Evolutionary conservation across 2,113 vertebrate species (phyloP), one percentile per base, ranked within the genome.

Genomic region (Alligator sinensis): DNA sequence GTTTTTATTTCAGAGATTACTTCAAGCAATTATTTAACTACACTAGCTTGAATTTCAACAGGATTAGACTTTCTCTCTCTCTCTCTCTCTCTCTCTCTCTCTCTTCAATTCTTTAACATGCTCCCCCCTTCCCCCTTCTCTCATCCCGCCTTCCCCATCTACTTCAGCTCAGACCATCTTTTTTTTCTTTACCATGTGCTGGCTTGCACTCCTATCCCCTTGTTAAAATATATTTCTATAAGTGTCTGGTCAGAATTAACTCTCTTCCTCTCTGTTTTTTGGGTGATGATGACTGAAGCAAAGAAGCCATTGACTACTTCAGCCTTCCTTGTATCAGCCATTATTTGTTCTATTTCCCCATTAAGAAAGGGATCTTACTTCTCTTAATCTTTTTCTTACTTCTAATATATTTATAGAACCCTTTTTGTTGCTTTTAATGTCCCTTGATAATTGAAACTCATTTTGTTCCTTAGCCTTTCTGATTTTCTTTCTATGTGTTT

Each of bases 61-160:
- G 27, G 78, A 28, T 0, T 9, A 47, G 47, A 47, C 0, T 28
- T 1, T 0, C 28, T 77, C 27, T 61, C 17, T 59, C 15, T 4
- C 5, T 27, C 5, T n/a, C n/a, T n/a, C n/a, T n/a, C n/a, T n/a
- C n/a, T n/a, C 4, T 19, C 5, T 16, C 16, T 22, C 14, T 16
- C 27, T 75, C 27, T 15, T 75, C 38, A 27, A 6, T 54, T 54
- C 38, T 54, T 15, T 75, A 15, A 13, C 24, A 27, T 75, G 27
- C 25, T 54, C 22, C 18, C 38, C 38, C 47, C 25, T 24, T 75
- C n/a, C 24, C 24, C 11, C 17, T 54, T 16, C 24, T 27, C 38
- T 77, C 17, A n/a, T 77, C 25, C 21, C 18, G 16, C 28, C n/a
- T n/a, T 58, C 27, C 18, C 75, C n/a, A 77, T 58, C 10, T 58